A percentile compares a stretch with the other conserved stretches of the same genome.
phyloP scores from a whole-genome alignment of 2,888 invertebrate genomes.

The Leucophora obtusa region DNA sequence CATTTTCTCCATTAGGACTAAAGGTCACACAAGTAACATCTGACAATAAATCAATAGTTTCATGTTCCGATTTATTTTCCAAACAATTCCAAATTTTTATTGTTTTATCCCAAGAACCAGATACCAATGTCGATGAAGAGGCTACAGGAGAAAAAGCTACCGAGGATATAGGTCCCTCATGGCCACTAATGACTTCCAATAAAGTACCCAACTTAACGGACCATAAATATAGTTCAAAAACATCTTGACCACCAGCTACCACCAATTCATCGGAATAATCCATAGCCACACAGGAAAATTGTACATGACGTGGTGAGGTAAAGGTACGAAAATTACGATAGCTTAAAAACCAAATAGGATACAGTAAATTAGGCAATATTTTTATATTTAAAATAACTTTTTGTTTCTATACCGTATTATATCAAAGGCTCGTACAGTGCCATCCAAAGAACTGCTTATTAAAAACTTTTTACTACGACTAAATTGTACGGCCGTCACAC shows the following conservation, averaged over 20 bases:
- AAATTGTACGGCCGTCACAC: slow-evolving; percentile 90
- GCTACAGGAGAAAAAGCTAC: slow-evolving; percentile 88
- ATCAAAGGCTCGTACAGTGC: slow-evolving; percentile 97
- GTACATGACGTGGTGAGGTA: slow-evolving; percentile 93
- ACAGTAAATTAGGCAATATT: background rate
- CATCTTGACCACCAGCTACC: slow-evolving; percentile 95
- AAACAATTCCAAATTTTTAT: slow-evolving; percentile 95
- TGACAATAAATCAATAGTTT: slow-evolving; percentile 86
- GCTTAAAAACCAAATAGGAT: slow-evolving; percentile 80
- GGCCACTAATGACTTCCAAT: slow-evolving; percentile 93
- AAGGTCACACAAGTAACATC: slow-evolving; percentile 92
- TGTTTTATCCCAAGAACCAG: slow-evolving; percentile 97
- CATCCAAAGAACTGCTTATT: slow-evolving; percentile 96
- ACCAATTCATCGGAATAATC: slow-evolving; percentile 95
- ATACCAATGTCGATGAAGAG: slow-evolving; percentile 87
- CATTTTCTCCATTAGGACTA: slow-evolving; percentile 93
- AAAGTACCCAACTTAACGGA: slow-evolving; percentile 94
- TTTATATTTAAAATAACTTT: background rate
- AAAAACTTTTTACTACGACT: slow-evolving; percentile 95
- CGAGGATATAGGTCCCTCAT: slow-evolving; percentile 93
- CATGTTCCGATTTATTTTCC: slow-evolving; percentile 88
- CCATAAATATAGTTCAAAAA: slow-evolving; percentile 98
- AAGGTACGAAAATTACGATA: slow-evolving; percentile 99
- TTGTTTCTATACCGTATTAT: slow-evolving; percentile 83
- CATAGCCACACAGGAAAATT: slow-evolving; percentile 93